Conservation (phyloP, 2,888 invertebrate species). For the Eumerus sabulonum region DNA sequence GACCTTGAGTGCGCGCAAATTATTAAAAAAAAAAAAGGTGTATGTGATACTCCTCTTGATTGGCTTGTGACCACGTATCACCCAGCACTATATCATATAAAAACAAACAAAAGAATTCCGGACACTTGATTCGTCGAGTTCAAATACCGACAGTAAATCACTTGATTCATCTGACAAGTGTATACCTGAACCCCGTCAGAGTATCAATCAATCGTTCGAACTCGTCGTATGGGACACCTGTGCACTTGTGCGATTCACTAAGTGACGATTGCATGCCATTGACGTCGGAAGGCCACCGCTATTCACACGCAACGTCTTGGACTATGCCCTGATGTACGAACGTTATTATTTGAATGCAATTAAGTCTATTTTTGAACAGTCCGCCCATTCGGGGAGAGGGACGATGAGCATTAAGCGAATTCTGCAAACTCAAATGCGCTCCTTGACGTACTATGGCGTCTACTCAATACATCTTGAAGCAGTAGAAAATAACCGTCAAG, state of each 20-base stretch:
- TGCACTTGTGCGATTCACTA: constrained; percentile 35
- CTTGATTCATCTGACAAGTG: constrained; percentile 19
- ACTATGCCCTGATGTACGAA: too few relatives aligned
- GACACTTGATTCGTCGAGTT: constrained; percentile 17
- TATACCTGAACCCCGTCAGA: not conserved
- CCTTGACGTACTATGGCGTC: not conserved
- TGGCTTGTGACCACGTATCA: too few relatives aligned
- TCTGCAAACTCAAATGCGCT: not conserved
- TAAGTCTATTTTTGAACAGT: constrained; percentile 1
- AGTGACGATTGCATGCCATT: constrained; percentile 10
- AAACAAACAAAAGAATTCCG: constrained; percentile 6
- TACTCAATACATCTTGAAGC: constrained; percentile 13
- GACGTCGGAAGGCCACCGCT: not conserved
- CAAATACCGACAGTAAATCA: constrained; percentile 33
- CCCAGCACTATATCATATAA: too few relatives aligned
- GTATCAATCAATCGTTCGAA: constrained; percentile 39
- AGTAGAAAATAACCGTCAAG: constrained; percentile 32
- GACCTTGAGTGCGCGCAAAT: too few relatives aligned
- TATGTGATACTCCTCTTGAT: too few relatives aligned
- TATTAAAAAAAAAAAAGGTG: too few relatives aligned
- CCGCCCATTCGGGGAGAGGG: not conserved
- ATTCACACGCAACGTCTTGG: not conserved
- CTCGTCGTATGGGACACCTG: constrained; percentile 17
- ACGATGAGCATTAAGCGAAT: constrained; percentile 16
- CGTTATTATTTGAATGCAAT: too few relatives aligned